Conservation (phyloP, 2,113 vertebrate genomes). For the Myiozetetes cayanensis region DNA sequence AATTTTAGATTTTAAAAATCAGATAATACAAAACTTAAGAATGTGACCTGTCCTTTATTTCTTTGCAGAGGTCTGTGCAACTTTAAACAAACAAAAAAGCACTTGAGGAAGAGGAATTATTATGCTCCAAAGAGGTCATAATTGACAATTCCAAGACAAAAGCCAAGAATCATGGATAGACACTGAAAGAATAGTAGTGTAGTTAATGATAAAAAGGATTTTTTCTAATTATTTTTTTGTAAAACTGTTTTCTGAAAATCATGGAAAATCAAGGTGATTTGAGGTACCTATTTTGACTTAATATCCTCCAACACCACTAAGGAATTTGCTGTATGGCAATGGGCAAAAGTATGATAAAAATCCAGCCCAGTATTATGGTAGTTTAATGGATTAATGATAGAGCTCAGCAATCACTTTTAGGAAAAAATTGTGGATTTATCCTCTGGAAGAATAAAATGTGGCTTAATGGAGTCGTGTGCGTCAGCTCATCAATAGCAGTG, state of each 20-base stretch:
- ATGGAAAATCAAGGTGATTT: background rate
- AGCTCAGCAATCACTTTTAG: background rate
- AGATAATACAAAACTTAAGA: background rate
- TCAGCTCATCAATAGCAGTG: fast-evolving
- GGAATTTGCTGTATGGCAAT: background rate
- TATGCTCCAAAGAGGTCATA: background rate
- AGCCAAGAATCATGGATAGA: background rate
- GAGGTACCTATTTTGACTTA: background rate
- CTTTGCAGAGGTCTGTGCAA: background rate
- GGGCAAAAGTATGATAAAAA: background rate
- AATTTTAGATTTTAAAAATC: background rate
- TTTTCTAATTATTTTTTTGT: background rate
- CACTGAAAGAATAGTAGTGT: background rate
- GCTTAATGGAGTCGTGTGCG: fast-evolving
- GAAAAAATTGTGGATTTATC: background rate
- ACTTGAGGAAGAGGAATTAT: background rate
- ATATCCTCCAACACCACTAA: background rate
- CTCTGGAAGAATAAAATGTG: background rate
- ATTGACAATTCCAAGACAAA: background rate
- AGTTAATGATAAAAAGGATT: background rate
- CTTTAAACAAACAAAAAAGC: background rate
- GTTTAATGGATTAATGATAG: background rate
- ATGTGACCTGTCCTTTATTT: background rate
- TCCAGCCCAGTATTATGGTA: fast-evolving
- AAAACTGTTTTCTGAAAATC: too few species aligned